These are phyloP conservation scores for Cryptoprocta ferox DNA, from an alignment of 2,797 vertebrate genomes.

Conservation along the genomic window DNA sequence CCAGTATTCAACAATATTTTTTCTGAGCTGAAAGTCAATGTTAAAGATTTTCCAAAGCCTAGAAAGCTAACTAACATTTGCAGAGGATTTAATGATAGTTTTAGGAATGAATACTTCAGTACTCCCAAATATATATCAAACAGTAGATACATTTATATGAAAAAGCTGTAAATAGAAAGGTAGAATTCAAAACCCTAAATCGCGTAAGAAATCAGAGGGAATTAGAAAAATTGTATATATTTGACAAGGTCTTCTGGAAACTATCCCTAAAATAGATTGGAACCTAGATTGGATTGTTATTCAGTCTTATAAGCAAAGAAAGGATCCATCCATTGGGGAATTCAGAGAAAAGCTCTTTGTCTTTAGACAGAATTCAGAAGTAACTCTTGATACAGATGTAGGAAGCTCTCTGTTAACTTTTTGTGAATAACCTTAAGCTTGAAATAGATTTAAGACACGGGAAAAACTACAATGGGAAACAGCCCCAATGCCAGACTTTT, in stretches of 20 bases:
- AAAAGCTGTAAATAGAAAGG: neutral
- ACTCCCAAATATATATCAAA: neutral
- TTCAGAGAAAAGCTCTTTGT: neutral
- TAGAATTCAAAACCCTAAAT: neutral
- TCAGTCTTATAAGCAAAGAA: neutral
- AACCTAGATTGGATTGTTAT: neutral
- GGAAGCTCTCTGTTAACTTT: neutral
- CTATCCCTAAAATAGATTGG: neutral
- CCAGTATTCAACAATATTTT: neutral
- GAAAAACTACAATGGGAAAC: neutral
- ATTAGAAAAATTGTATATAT: neutral
- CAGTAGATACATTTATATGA: neutral
- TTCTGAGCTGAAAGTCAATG: neutral
- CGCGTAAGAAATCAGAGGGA: neutral
- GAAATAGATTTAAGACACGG: neutral
- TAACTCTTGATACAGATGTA: neutral
- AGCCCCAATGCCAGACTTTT: neutral
- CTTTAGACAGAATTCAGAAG: neutral
- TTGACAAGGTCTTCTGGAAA: neutral
- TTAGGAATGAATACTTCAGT: neutral
- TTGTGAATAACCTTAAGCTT: neutral
- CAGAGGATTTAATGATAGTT: neutral
- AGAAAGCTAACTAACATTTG: neutral
- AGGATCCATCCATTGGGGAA: neutral
- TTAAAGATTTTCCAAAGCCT: neutral